These are phyloP conservation scores for Syngnathus acus DNA, from an alignment of 2,797 vertebrate genomes.

Conservation along the genomic window DNA sequence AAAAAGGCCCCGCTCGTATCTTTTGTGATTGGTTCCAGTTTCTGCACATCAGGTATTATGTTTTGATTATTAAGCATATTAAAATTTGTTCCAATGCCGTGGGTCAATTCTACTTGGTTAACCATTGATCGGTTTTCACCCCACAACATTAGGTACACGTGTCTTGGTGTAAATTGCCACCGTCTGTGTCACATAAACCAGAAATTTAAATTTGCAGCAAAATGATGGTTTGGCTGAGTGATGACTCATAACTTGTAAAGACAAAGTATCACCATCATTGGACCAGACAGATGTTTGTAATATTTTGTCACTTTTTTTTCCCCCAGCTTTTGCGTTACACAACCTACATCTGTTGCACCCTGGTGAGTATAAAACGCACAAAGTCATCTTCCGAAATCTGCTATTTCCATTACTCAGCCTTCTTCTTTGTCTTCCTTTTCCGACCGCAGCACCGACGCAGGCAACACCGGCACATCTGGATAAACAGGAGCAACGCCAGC, in stretches of 20 bases:
- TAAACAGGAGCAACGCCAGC: slow-evolving; percentile 38
- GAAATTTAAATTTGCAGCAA: no score
- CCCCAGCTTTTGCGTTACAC: not conserved
- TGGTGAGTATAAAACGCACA: not conserved
- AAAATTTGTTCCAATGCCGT: not conserved
- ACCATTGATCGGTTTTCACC: not conserved
- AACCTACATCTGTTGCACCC: not conserved
- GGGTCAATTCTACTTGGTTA: not conserved
- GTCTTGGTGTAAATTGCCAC: no score
- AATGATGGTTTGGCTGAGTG: no score
- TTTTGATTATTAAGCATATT: not conserved
- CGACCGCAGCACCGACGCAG: slow-evolving; percentile 37
- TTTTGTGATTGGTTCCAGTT: not conserved
- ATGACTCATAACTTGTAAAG: no score
- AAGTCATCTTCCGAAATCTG: not conserved
- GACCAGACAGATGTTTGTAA: not conserved
- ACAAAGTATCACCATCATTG: not conserved
- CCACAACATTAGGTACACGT: not conserved
- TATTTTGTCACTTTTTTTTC: not conserved
- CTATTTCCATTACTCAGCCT: slow-evolving; percentile 44
- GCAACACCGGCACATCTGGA: slow-evolving; percentile 49
- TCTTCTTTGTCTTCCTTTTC: slow-evolving; percentile 38
- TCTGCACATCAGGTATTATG: not conserved
- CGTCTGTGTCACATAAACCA: no score
- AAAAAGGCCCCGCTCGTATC: not conserved